A percentile compares a stretch with the other conserved stretches of the same genome.
These are phyloP conservation scores for Chelmon rostratus DNA, from an alignment of 2,797 vertebrate genomes.

Conservation along the genomic window DNA sequence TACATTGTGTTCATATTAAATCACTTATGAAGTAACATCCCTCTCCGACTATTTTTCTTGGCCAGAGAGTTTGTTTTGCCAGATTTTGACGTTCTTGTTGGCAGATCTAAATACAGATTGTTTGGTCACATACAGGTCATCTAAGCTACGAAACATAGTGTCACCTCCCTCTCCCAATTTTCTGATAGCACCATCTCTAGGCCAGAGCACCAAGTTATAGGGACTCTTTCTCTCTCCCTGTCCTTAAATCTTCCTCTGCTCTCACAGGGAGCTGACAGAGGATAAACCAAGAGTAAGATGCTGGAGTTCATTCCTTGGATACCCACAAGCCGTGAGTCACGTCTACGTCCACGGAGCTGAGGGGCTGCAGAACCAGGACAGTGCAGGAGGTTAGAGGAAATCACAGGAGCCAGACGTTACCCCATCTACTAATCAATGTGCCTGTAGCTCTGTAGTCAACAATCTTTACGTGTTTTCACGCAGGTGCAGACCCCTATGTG, in stretches of 20 bases:
- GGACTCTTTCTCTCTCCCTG: not conserved
- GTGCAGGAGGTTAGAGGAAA: constrained; percentile 76
- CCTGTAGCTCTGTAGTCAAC: not conserved
- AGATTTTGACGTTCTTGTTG: constrained; percentile 11
- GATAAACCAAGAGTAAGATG: constrained; percentile 89
- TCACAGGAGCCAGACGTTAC: not conserved
- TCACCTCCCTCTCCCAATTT: not conserved
- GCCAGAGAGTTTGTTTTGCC: constrained; percentile 25
- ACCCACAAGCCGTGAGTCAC: constrained; percentile 90
- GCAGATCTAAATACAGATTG: constrained; percentile 6
- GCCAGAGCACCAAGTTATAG: not conserved
- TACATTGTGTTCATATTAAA: constrained; percentile 27
- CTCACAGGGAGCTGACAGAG: constrained; percentile 88
- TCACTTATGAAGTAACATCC: constrained; percentile 7
- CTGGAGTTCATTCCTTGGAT: constrained; percentile 90
- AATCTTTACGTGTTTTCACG: constrained; percentile 8
- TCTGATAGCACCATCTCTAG: not conserved
- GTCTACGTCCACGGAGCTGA: constrained; percentile 89
- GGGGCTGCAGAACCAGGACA: constrained; percentile 87
- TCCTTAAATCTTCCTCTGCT: constrained; percentile 14
- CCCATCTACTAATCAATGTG: not conserved
- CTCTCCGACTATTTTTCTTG: constrained; percentile 41
- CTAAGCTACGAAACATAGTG: constrained; percentile 20
- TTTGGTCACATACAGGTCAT: constrained; percentile 1
- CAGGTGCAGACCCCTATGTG: constrained; percentile 93